Evolutionary conservation across 2,797 vertebrate genomes (phyloP).

Genomic region (Amblyopsis hoosieri): DNA sequence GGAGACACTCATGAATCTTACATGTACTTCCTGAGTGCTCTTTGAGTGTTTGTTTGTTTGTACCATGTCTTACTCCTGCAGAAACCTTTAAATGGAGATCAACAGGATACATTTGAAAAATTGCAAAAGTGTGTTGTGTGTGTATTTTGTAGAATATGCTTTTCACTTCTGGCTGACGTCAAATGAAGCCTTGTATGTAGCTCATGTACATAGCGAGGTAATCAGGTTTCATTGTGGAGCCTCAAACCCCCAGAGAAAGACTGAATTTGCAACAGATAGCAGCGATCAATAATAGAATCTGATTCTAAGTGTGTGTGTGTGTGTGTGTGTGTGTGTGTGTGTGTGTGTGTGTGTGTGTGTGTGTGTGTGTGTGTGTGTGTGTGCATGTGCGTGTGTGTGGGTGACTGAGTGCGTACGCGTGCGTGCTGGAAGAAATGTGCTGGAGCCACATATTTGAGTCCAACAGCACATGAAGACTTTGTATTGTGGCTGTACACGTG

Average conservation of each 20-base stretch:
- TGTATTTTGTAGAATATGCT: too few species aligned
- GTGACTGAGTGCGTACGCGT: not conserved
- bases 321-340: conserved; percentile 1
- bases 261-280: conserved; percentile 13
- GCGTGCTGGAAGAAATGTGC: not conserved
- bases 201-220: too few species aligned
- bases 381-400: not conserved
- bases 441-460: not conserved
- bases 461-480: conserved; percentile 11
- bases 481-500: not conserved
- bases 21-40: conserved; percentile 21
- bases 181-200: too few species aligned
- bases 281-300: conserved; percentile 32
- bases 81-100: conserved; percentile 19
- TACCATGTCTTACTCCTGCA: conserved; percentile 17
- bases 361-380: not conserved
- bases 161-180: too few species aligned
- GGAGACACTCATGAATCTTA: conserved; percentile 59
- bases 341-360: not conserved
- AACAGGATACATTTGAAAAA: conserved; percentile 29
- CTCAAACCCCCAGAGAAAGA: too few species aligned
- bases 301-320: conserved; percentile 8
- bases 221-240: too few species aligned
- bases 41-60: conserved; percentile 8
- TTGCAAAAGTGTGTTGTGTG: conserved; percentile 14